Evolutionary conservation across 1,140 invertebrate species (phyloP), one percentile per base, ranked within the genome.

Genomic region (Drosophila sechellia): DNA sequence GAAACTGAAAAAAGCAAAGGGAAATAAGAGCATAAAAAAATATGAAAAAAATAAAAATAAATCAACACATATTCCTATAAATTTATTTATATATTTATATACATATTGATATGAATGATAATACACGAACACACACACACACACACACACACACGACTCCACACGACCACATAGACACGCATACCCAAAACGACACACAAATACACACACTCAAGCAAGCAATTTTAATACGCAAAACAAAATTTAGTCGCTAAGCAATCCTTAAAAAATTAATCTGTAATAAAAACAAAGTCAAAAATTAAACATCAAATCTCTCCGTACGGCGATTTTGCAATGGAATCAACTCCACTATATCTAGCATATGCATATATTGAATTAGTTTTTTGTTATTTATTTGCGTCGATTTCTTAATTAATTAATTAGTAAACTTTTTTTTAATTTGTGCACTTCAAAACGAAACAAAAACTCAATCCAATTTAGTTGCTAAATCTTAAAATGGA

Each of bases 1-100:
- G 58, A 27, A 60, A 53, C 42, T 4, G 27, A 66, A 20, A 25
- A 54, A 17, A 22, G n/a, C 17, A 20, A 43, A 61, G 20, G 20
- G 61, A 50, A 63, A 45, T n/a, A 25, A 15, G 25, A 25, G 31
- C 55, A 53, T 48, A 35, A 35, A 71, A 71, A 73, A 59, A 58
- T 34, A 11, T 40, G 34, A 55, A 40, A 66, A 52, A 48, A 48
- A 66, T 64, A 57, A 79, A 78, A 79, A 54, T 55, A 77, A 77
- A 83, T 58, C 83, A 87, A 86, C 74, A 87, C 75, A 86, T 86
- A 86, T 86, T 87, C 83, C 83, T 86, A 86, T 86, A 86, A 79
- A 87, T 86, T 86, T 86, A 87, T 86, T 87, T 86, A 86, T 86
- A 86, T 55, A 69, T 76, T 77, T 77, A 77, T 60, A 87, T 84